Evolutionary conservation across 1,140 invertebrate species (phyloP).

Genomic region (Harlomillsia oculata): DNA sequence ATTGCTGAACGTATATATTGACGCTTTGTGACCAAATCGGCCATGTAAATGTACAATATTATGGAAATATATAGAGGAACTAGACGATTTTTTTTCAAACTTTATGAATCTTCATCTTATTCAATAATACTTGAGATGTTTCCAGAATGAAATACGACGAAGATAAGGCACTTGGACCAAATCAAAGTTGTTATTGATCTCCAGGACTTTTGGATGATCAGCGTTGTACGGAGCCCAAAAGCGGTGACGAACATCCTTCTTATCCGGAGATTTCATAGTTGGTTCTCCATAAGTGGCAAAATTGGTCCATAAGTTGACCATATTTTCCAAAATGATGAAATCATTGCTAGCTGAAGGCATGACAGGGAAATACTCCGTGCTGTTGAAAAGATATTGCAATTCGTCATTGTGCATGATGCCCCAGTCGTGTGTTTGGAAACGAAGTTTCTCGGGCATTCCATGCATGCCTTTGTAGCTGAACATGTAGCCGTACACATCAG

Average conservation of each 20-base stretch:
- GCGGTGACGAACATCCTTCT: conserved; percentile 11
- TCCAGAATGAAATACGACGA: conserved; percentile 14
- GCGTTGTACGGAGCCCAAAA: conserved; percentile 14
- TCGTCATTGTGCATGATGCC: conserved; percentile 20
- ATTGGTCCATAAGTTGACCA: conserved; percentile 20
- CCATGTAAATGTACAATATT: too few relatives aligned
- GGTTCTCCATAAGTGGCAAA: conserved; percentile 12
- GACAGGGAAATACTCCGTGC: conserved; percentile 18
- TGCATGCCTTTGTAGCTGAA: conserved; percentile 20
- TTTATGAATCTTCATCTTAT: not conserved
- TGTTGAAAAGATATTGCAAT: conserved; percentile 18
- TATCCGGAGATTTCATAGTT: conserved; percentile 12
- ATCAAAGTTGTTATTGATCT: conserved; percentile 13
- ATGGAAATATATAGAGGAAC: too few relatives aligned
- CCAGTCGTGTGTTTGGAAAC: conserved; percentile 19
- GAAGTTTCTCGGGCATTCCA: conserved; percentile 17
- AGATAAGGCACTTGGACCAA: conserved; percentile 13
- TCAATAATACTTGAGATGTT: conserved; percentile 18
- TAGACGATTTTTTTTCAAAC: not conserved
- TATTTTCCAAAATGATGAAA: conserved; percentile 6
- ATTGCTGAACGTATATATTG: too few relatives aligned
- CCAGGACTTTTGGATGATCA: conserved; percentile 13
- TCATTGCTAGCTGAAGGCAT: not conserved
- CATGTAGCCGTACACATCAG: conserved; percentile 12
- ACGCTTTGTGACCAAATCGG: too few relatives aligned